A percentile compares a stretch with the other conserved stretches of the same genome.
Conservation (phyloP, 1,140 invertebrate genomes). For the Leptinotarsa texana region DNA sequence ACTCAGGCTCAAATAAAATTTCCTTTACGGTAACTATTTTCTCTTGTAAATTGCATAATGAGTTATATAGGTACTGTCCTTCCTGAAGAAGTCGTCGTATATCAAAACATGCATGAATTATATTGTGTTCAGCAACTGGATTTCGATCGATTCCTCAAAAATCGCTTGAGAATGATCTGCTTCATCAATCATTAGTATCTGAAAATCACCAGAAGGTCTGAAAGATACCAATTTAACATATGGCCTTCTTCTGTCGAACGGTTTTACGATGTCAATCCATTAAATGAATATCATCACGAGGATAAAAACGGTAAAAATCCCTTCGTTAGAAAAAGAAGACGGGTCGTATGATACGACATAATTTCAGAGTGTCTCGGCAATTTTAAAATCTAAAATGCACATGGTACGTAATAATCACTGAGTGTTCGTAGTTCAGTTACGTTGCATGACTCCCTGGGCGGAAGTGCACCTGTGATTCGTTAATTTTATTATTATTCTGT, state of each 20-base stretch:
- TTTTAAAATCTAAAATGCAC: constrained; percentile 22
- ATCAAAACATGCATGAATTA: too few species aligned
- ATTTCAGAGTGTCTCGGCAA: constrained; percentile 20
- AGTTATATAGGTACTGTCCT: too few species aligned
- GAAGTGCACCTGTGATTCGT: constrained; percentile 49
- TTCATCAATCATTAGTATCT: too few species aligned
- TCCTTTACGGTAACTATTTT: too few species aligned
- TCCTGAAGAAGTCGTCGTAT: too few species aligned
- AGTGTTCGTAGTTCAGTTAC: constrained; percentile 23
- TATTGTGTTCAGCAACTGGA: too few species aligned
- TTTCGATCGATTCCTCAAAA: too few species aligned
- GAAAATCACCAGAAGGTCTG: too few species aligned
- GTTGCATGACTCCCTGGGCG: constrained; percentile 26
- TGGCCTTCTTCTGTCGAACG: neutral
- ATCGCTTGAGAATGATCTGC: too few species aligned
- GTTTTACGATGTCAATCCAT: neutral
- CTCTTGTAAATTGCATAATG: too few species aligned
- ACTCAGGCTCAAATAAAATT: too few species aligned
- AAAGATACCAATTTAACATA: too few species aligned
- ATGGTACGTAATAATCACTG: constrained; percentile 18
- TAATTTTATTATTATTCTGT: constrained; percentile 48
- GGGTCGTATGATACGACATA: neutral
- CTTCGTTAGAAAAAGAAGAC: neutral
- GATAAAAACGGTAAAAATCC: constrained; percentile 13
- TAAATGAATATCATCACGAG: constrained; percentile 17